Conservation (phyloP, 1,140 invertebrate genomes). For the Drosophila nikananu region DNA sequence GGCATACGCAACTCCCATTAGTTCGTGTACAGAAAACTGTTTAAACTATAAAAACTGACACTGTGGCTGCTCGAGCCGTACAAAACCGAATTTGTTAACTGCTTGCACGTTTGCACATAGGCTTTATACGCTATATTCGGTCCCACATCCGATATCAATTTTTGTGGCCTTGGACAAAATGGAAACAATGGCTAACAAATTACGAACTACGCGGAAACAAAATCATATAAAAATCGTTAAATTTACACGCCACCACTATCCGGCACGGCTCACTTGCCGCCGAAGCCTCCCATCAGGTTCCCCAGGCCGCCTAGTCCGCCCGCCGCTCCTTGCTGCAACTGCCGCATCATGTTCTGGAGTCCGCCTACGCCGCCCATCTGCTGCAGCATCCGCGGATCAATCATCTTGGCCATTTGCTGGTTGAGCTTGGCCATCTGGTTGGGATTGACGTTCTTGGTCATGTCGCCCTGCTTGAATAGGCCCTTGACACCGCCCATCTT, state of each 20-base stretch:
- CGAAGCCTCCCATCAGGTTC: constrained; percentile 92
- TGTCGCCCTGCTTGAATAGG: constrained; percentile 98
- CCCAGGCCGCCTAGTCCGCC: constrained; percentile 87
- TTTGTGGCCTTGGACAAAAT: constrained; percentile 52
- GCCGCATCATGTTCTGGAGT: constrained; percentile 99
- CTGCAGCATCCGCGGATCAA: constrained; percentile 98
- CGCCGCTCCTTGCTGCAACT: constrained; percentile 96
- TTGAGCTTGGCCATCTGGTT: constrained; percentile 99
- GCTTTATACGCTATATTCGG: constrained; percentile 29
- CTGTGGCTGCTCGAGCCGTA: constrained; percentile 46
- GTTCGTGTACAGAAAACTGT: constrained; percentile 49
- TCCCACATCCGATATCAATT: constrained; percentile 35
- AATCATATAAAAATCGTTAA: constrained; percentile 66
- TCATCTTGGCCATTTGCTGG: constrained; percentile 99
- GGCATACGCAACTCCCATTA: constrained; percentile 37
- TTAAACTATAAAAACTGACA: constrained; percentile 54
- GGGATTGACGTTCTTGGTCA: constrained; percentile 99
- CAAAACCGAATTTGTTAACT: constrained; percentile 53
- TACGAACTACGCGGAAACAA: constrained; percentile 70
- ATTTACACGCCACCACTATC: constrained; percentile 27
- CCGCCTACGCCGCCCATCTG: constrained; percentile 98
- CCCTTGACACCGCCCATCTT: constrained; percentile 99
- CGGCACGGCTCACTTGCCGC: constrained; percentile 76
- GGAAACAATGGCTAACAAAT: constrained; percentile 68
- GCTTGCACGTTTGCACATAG: constrained; percentile 38